Percentiles rank a stretch among this genome's conserved stretches.
phyloP scores from a whole-genome alignment of 2,113 vertebrate species.

The Tringa solitaria region DNA sequence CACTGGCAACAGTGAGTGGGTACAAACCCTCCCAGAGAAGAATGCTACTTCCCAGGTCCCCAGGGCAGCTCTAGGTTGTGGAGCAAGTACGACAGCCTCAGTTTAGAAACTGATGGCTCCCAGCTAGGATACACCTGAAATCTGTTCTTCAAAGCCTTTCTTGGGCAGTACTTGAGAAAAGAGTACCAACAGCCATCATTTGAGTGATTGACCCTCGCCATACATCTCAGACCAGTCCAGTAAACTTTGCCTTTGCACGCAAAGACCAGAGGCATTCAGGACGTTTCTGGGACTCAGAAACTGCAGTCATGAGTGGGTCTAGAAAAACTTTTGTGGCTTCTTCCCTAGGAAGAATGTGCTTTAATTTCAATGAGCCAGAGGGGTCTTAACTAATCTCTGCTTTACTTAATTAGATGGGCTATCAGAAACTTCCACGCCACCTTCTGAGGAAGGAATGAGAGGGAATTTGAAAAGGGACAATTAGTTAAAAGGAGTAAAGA shows the following conservation, averaged over 20 bases:
- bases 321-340: not conserved
- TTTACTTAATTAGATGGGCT: not conserved
- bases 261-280: not conserved
- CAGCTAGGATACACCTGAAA: not conserved
- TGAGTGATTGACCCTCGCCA: not conserved
- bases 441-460: not conserved
- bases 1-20: not conserved
- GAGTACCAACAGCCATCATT: not conserved
- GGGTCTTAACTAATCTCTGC: not conserved
- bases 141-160: not conserved
- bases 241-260: not conserved
- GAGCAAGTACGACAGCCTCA: not conserved
- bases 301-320: not conserved
- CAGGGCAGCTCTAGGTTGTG: not conserved
- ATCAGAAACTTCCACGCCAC: not conserved
- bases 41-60: not conserved
- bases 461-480: not conserved
- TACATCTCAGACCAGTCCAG: not conserved
- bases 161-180: not conserved
- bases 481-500: constrained; percentile 2
- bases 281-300: not conserved
- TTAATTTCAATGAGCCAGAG: not conserved
- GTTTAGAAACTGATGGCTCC: not conserved
- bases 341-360: not conserved
- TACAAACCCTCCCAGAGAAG: not conserved